Conservation (phyloP, 2,113 vertebrate species). For the Erythrocercus mccallii region DNA sequence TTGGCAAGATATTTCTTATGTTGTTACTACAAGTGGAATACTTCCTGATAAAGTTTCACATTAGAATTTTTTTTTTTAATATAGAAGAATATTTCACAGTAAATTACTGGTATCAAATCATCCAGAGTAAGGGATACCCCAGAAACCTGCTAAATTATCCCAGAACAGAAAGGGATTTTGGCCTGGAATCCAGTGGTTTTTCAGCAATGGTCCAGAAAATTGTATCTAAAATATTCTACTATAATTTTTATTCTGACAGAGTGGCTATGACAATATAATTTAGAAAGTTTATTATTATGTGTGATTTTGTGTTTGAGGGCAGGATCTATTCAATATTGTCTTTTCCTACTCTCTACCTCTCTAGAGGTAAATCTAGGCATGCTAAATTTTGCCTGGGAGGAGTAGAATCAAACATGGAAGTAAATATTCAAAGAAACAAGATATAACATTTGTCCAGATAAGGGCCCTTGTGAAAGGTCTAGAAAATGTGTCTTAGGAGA, state of each 20-base stretch:
- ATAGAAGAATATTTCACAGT: background rate
- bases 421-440: background rate
- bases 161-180: background rate
- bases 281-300: background rate
- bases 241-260: background rate
- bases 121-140: background rate
- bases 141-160: background rate
- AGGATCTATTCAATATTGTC: background rate
- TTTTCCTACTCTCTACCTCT: background rate
- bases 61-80: background rate
- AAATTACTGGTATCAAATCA: background rate
- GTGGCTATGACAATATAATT: background rate
- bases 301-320: background rate
- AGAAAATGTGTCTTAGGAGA: background rate
- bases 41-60: background rate
- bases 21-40: background rate
- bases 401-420: background rate
- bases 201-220: background rate
- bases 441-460: background rate
- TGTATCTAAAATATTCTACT: background rate
- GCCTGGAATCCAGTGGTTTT: background rate
- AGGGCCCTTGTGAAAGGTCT: accelerated
- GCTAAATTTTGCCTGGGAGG: background rate
- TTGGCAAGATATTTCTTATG: background rate
- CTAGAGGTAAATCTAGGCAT: background rate